phyloP scores from a whole-genome alignment of 1,140 invertebrate genomes.

The Zaprionus gabonicus region DNA sequence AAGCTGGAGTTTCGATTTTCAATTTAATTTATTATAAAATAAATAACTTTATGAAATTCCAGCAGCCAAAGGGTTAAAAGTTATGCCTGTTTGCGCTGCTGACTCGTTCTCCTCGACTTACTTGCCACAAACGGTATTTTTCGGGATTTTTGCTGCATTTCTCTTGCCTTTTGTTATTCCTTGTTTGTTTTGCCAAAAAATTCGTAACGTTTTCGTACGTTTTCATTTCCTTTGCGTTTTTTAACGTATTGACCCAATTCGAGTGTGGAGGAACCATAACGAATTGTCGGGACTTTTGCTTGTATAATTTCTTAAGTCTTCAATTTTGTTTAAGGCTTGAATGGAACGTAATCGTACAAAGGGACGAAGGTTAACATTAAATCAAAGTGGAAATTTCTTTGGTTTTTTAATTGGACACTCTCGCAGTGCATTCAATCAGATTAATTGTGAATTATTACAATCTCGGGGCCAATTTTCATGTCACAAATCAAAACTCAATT shows the following conservation, averaged over 20 bases:
- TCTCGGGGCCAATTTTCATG: conserved; percentile 16
- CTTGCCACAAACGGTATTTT: conserved; percentile 29
- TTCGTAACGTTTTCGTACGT: conserved; percentile 49
- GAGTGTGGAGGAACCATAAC: conserved; percentile 4
- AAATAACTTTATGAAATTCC: neutral
- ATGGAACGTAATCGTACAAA: conserved; percentile 14
- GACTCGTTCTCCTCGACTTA: neutral
- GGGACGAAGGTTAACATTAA: neutral
- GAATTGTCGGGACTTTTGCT: conserved; percentile 44
- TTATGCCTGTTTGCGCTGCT: neutral
- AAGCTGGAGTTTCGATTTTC: no score
- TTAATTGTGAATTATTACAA: conserved; percentile 34
- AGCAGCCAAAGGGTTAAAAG: conserved; percentile 33
- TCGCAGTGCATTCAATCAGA: conserved; percentile 30
- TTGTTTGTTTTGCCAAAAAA: conserved; percentile 28
- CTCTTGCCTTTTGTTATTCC: conserved; percentile 5
- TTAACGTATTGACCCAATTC: conserved; percentile 75
- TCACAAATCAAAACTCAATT: conserved; percentile 51
- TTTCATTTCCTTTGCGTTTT: conserved; percentile 69
- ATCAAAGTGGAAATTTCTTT: neutral
- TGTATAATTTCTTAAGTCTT: neutral
- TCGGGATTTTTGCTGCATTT: conserved; percentile 12
- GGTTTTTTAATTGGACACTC: conserved; percentile 23
- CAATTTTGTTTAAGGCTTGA: neutral
- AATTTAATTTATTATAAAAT: no score